Base-by-base conservation (phyloP, 2,797 vertebrate genomes). In the Cossypha polioptera region DNA sequence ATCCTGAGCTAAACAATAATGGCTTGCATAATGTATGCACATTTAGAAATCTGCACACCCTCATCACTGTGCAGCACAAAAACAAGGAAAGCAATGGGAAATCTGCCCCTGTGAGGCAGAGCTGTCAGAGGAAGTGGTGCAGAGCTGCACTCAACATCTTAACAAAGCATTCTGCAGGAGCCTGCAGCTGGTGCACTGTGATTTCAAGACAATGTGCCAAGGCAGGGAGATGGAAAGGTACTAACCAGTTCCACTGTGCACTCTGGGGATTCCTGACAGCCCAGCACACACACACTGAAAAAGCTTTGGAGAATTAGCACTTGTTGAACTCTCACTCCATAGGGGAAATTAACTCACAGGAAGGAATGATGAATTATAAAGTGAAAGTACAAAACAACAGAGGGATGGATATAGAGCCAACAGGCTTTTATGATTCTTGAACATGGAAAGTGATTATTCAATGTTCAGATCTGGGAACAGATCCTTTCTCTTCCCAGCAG, bases 81-180 rank as follows among this genome's bases (percentile, higher is more conserved):
- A 72, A 18, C 2, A 3, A 63, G 43, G 28, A 66, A 21, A 61
- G 24, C 26, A 11, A 7, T 24, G 50, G 69, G 66, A 78, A 89
- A 82, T 61, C 35, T 65, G 9, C 8, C n/a, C 31, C 61, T 4
- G 0, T 16, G 33, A 47, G 36, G 54, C 58, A 75, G 54, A 88
- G 31, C 62, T 75, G 81, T 63, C 90, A 57, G 85, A 67, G 51
- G 38, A 73, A 77, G 57, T 1, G 0, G 21, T 1, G 2, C 1
- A 0, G 45, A 47, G 65, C 48, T 1, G 2, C 51, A 31, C 4
- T 3, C 20, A 3, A 1, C 3, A 2, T 45, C 47, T 45, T 71
- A 63, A 81, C 53, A 78, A 77, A 92, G 43, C 67, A 5, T 68
- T 67, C 40, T 55, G 31, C 47, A 43, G 67, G 58, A 86, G 28